Percentiles rank a stretch among this genome's conserved stretches.
Evolutionary conservation across 2,113 vertebrate species (phyloP).

Genomic region (Onychostoma macrolepis): DNA sequence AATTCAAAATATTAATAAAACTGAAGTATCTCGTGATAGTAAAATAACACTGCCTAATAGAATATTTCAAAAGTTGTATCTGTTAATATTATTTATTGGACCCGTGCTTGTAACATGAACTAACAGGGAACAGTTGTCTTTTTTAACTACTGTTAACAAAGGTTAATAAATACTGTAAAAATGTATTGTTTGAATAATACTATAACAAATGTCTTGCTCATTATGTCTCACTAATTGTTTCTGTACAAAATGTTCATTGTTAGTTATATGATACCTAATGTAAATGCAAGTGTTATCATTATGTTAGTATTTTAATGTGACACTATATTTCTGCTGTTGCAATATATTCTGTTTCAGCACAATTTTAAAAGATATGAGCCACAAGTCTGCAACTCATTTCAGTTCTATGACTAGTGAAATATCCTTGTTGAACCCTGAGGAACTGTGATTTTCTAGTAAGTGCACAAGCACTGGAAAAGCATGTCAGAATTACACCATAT

Average conservation of each 20-base stretch:
- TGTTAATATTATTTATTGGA: background rate
- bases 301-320: background rate
- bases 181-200: background rate
- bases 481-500: background rate
- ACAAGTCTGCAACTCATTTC: background rate
- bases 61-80: background rate
- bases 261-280: background rate
- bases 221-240: no score
- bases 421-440: background rate
- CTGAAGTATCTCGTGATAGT: background rate
- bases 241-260: background rate
- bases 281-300: background rate
- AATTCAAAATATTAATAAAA: no score
- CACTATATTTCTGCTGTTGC: background rate
- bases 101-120: background rate
- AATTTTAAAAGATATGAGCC: background rate
- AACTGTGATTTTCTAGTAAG: conserved; percentile 13
- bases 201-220: background rate
- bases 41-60: background rate
- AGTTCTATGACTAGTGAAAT: conserved; percentile 10
- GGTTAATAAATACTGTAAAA: background rate
- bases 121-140: background rate
- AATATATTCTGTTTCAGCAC: background rate
- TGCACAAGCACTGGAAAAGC: conserved; percentile 1
- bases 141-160: background rate